Base-by-base conservation (phyloP, 2,797 vertebrate species). In the Neosalanx taihuensis region DNA sequence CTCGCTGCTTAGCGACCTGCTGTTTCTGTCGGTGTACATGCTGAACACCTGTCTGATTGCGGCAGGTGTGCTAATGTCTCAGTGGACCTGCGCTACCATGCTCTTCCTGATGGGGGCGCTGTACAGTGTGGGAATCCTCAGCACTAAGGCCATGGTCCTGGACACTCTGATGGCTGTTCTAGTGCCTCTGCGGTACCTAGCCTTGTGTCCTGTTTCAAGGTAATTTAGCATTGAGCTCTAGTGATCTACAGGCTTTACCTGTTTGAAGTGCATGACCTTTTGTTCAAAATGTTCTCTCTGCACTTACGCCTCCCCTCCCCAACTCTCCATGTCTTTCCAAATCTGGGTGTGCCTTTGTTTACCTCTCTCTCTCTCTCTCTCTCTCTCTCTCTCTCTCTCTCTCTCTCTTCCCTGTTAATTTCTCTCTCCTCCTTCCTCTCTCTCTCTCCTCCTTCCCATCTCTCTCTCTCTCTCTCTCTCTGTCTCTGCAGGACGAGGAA, bases 131-230 rank as follows among this genome's bases (percentile, higher is more conserved):
- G 93, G 93, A 2, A 69, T 94, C 26, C 85, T 94, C 72, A 94
- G 91, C 6, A 85, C 92, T 79, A 89, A 75, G 10, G 88, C 89
- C 1, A 93, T 93, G 76, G 91, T 93, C 15, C 5, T 93, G 79
- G 93, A 94, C 81, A 93, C 89, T 0, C 92, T 83, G 23, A 64
- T 94, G 51, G 93, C 94, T 6, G 78, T 94, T 73, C 67, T 91
- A 66, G 87, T 86, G 64, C 93, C 93, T 5, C 80, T 94, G 69
- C 92, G 82, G 46, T 94, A 94, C 35, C 2, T 83, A 20, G 76
- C 76, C 18, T 77, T 94, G 65, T 79, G 93, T 85, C 88, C 93
- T 0, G 81, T 87, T 53, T 88, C 90, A 18, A 84, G 83, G 70
- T 76, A 60, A 63, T 49, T 71, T 53, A 4, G 5, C n/a, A 37